Base-by-base conservation (phyloP, 2,797 vertebrate species). In the Megaceryle alcyon region DNA sequence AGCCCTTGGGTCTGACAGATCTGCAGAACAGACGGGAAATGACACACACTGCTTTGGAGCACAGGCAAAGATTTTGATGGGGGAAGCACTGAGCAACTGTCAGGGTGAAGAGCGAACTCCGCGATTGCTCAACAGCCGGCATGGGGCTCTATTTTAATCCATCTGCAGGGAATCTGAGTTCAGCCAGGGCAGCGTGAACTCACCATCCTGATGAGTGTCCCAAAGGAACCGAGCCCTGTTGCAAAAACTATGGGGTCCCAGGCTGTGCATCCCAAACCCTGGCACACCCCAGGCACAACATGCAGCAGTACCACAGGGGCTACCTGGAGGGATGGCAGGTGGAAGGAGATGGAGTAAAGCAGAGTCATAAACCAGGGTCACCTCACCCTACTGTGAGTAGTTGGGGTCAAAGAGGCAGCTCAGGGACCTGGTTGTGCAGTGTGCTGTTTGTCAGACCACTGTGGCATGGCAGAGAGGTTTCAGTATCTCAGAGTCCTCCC, bases 1-100 rank as follows among this genome's bases (percentile, higher is more conserved):
- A 71, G 73, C 66, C 80, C 83, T 69, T 0, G 0, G n/a, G 23
- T 70, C 81, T 69, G 59, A 37, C 0, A 2, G 60, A 46, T 70
- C 82, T 66, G 81, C 75, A 80, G 44, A 88, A 88, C 86, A 66
- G 76, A 82, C 0, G 3, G 95, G 95, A 97, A 96, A 83, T 91
- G 94, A 95, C 84, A 86, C 65, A 33, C 44, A 11, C 1, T 2
- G 0, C 41, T 89, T 57, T 53, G 81, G 64, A 94, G 68, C 82
- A 80, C 1, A 0, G 26, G 72, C 76, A 85, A 59, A 72, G 39
- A 86, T 43, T 87, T 71, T 10, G 4, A 2, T 14, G 60, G 61
- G 23, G 84, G 82, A 94, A 91, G 76, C 76, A 86, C 79, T 1
- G 5, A 87, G 88, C n/a, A 77, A 60, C 35, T 60, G 33, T 43